Conservation (phyloP, 2,113 vertebrate genomes). For the Pithys albifrons region DNA sequence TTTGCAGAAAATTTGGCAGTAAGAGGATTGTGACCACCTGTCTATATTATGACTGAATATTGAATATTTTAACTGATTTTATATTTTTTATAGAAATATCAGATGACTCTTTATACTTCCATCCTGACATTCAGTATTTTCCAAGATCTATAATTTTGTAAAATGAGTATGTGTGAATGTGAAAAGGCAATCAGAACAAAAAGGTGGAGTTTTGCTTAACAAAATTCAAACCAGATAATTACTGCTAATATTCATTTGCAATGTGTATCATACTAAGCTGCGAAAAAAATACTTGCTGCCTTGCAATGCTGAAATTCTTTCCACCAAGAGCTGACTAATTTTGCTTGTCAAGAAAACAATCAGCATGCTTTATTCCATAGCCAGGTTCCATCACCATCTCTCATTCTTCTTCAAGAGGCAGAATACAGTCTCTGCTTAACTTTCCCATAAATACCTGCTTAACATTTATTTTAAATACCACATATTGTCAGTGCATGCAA, state of each 20-base stretch:
- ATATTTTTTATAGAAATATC: not conserved
- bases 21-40: not conserved
- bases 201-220: conserved; percentile 23
- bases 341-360: conserved; percentile 52
- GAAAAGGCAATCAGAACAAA: conserved; percentile 19
- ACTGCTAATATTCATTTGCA: conserved; percentile 22
- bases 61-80: not conserved
- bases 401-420: not conserved
- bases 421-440: not conserved
- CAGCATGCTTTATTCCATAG: not conserved
- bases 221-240: conserved; percentile 10
- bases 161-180: not conserved
- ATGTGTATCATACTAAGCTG: conserved; percentile 21
- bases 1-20: not conserved
- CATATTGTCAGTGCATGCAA: not conserved
- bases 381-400: not conserved
- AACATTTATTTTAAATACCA: conserved; percentile 21
- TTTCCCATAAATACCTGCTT: not conserved
- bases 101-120: not conserved
- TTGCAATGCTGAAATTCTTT: conserved; percentile 24
- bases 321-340: conserved; percentile 39
- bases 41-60: not conserved
- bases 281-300: conserved; percentile 32
- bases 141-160: conserved; percentile 1
- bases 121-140: not conserved